Percentiles rank a stretch among this genome's conserved stretches.
Conservation (phyloP, 2,888 invertebrate species). For the Dicranocentrus wangi region DNA sequence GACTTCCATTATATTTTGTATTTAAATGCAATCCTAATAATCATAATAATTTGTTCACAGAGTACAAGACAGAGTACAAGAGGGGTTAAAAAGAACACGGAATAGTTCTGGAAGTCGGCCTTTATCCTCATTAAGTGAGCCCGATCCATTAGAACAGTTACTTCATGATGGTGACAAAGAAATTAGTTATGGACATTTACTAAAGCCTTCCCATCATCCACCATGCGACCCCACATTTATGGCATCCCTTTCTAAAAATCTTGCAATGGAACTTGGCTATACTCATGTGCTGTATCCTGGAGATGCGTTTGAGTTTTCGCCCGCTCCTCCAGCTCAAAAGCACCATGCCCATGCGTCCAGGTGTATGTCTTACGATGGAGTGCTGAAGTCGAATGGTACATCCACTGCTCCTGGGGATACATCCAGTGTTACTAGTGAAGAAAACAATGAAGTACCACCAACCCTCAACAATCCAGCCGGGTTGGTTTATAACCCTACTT, state of each 20-base stretch:
- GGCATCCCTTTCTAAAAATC: conserved; percentile 23
- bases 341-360: conserved; percentile 22
- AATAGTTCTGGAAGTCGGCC: conserved; percentile 89
- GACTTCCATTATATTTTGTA: background rate
- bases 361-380: conserved; percentile 55
- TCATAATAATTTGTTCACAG: background rate
- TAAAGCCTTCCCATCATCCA: conserved; percentile 64
- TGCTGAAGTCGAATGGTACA: conserved; percentile 26
- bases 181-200: conserved; percentile 75
- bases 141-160: conserved; percentile 89
- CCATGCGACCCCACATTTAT: conserved; percentile 36
- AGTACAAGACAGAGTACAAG: conserved; percentile 56
- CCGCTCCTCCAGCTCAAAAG: conserved; percentile 12
- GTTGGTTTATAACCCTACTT: conserved; percentile 85
- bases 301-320: conserved; percentile 22
- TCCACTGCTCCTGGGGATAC: background rate
- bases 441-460: conserved; percentile 28
- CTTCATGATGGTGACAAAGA: conserved; percentile 85
- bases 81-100: conserved; percentile 78
- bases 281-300: conserved; percentile 42
- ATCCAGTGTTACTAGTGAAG: conserved; percentile 10
- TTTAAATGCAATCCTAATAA: background rate
- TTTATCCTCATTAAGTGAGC: conserved; percentile 87
- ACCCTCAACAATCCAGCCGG: conserved; percentile 38
- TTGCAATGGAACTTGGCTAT: conserved; percentile 19